Percentiles rank a stretch among this genome's conserved stretches.
Evolutionary conservation across 2,888 invertebrate genomes (phyloP).

Genomic region (Calameuta pallipes): DNA sequence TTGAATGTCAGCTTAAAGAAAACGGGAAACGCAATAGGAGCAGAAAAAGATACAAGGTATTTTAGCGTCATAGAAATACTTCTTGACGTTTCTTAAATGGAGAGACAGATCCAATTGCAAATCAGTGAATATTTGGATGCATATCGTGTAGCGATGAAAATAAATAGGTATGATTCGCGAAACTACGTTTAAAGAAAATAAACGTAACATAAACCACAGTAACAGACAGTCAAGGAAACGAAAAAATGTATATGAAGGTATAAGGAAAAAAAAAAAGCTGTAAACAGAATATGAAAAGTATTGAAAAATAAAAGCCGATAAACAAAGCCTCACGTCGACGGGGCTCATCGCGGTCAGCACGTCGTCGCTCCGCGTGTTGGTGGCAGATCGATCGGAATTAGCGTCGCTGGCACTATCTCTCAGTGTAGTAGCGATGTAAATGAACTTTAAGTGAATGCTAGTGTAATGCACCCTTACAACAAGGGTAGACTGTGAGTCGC

Average conservation of each 20-base stretch:
- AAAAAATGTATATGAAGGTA: not conserved
- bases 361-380: not conserved
- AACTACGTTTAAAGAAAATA: not conserved
- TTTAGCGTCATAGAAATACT: not conserved
- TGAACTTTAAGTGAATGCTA: not conserved
- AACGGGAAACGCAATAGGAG: not conserved
- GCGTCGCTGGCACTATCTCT: not conserved
- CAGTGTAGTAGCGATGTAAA: not conserved
- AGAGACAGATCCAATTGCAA: not conserved
- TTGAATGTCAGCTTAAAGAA: not conserved
- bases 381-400: not conserved
- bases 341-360: not conserved
- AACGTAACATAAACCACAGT: not conserved
- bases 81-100: not conserved
- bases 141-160: not conserved
- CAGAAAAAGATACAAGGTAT: not conserved
- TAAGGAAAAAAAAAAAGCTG: not conserved
- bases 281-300: not conserved
- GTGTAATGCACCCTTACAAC: not conserved
- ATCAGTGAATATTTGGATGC: not conserved
- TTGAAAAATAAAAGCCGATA: not conserved
- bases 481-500: not conserved
- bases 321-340: not conserved
- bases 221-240: not conserved
- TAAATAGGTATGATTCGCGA: not conserved